A percentile compares a stretch with the other conserved stretches of the same genome.
Conservation (phyloP, 2,888 invertebrate genomes). For the Andrena bicolor region DNA sequence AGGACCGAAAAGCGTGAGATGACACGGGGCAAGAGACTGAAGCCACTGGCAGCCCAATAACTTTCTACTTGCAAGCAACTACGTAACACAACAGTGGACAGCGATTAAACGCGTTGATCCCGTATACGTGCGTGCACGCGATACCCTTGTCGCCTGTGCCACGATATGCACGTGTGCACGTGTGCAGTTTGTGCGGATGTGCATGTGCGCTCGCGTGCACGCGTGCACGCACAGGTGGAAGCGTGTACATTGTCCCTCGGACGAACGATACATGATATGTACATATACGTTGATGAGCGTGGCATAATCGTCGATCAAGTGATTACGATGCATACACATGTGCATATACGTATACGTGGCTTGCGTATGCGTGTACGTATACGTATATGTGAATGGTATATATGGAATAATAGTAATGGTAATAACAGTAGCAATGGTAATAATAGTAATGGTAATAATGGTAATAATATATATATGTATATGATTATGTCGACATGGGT, state of each 20-base stretch:
- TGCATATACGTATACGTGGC: slow-evolving; percentile 7
- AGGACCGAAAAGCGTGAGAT: slow-evolving; percentile 63
- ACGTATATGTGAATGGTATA: not conserved
- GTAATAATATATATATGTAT: slow-evolving; percentile 66
- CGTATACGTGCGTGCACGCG: slow-evolving; percentile 22
- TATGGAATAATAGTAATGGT: slow-evolving; percentile 26
- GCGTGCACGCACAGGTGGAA: slow-evolving; percentile 31
- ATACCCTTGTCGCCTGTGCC: slow-evolving; percentile 14
- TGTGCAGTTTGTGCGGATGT: not conserved
- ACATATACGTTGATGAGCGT: slow-evolving; percentile 59
- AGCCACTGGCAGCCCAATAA: slow-evolving; percentile 71
- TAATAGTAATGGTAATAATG: slow-evolving; percentile 29
- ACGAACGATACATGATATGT: slow-evolving; percentile 48
- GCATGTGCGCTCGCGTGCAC: slow-evolving; percentile 28
- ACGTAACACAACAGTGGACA: slow-evolving; percentile 67
- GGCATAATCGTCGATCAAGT: slow-evolving; percentile 59
- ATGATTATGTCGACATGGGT: slow-evolving; percentile 73
- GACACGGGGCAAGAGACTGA: slow-evolving; percentile 61
- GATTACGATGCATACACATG: slow-evolving; percentile 59
- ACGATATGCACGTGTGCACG: not conserved
- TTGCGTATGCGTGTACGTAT: slow-evolving; percentile 7
- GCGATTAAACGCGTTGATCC: slow-evolving; percentile 54
- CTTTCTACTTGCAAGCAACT: slow-evolving; percentile 71
- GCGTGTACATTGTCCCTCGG: slow-evolving; percentile 30
- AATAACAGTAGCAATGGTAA: slow-evolving; percentile 24